phyloP scores from a whole-genome alignment of 1,140 invertebrate genomes.

The Bombus picipes region DNA sequence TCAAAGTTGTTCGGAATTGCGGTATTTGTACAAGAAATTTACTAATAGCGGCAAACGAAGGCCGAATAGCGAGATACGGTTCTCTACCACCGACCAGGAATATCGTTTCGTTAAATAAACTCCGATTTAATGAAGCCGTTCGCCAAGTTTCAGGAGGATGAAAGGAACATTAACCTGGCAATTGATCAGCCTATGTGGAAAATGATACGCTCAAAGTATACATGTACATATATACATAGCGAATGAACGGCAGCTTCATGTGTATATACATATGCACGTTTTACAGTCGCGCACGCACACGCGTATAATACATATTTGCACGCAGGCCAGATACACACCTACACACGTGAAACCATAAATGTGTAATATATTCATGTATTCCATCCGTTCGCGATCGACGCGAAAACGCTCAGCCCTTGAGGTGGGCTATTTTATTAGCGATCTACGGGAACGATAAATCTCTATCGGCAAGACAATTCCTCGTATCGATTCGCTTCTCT shows the following conservation, averaged over 20 bases:
- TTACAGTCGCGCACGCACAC: neutral
- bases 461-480: neutral
- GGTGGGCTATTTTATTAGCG: neutral
- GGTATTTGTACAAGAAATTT: neutral
- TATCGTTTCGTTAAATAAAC: neutral
- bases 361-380: slow-evolving; percentile 49
- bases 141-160: slow-evolving; percentile 6
- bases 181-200: slow-evolving; percentile 62
- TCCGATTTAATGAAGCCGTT: neutral
- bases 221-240: slow-evolving; percentile 56
- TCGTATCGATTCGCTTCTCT: neutral
- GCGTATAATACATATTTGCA: neutral
- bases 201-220: slow-evolving; percentile 73
- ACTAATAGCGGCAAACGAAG: fast-evolving
- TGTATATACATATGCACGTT: slow-evolving; percentile 4
- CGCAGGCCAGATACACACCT: neutral
- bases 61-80: neutral
- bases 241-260: slow-evolving; percentile 31
- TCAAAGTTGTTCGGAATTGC: too few relatives aligned
- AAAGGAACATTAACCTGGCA: slow-evolving; percentile 15
- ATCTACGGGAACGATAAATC: slow-evolving; percentile 12
- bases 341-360: slow-evolving; percentile 28
- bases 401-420: neutral
- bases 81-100: neutral
- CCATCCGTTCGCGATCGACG: slow-evolving; percentile 14